Base-by-base conservation (phyloP, 2,113 vertebrate genomes). In the Rallus limicola region DNA sequence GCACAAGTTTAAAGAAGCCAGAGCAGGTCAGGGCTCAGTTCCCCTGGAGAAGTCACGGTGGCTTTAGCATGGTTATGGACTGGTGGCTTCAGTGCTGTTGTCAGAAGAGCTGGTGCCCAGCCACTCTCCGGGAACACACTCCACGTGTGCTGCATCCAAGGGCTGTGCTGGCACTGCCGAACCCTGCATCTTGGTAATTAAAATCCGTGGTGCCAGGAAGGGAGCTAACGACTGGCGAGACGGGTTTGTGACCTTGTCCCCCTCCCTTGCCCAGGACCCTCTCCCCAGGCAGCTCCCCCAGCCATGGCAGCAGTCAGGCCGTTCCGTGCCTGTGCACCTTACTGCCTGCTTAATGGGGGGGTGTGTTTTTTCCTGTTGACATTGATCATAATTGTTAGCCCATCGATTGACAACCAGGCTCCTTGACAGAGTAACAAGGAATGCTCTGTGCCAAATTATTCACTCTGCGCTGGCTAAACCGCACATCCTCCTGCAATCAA, bases 371-470 rank as follows among this genome's bases (percentile, higher is more conserved):
- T 88, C 88, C 92, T 92, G 72, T 96, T 95, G 95, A 71, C 93
- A 88, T 81, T 82, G 95, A 95, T 96, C 90, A 91, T 92, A 93
- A 96, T 86, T 81, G 93, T 97, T 96, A 84, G 72, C 60, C 87
- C 82, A 95, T 94, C 80, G 90, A 93, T 93, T 86, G 95, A 95
- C 95, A 95, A 68, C 1, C 80, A 60, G 79, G 0, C 76, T 88
- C 71, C 93, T 93, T 65, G 83, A 42, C 34, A 33, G 93, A 92
- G 79, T 75, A 94, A 89, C 88, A 63, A 92, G 94, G 65, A 70
- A 70, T 11, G 68, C 79, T 88, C 64, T 2, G 4, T 83, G 93
- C 86, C 95, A 78, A 75, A 88, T 78, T 60, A 75, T 79, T 82
- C 83, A 16, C 80, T 88, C 80, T 95, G 88, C 10, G 2, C 69